Evolutionary conservation across 1,140 invertebrate species (phyloP), one percentile per base, ranked within the genome.

Genomic region (Drosophila dunni): DNA sequence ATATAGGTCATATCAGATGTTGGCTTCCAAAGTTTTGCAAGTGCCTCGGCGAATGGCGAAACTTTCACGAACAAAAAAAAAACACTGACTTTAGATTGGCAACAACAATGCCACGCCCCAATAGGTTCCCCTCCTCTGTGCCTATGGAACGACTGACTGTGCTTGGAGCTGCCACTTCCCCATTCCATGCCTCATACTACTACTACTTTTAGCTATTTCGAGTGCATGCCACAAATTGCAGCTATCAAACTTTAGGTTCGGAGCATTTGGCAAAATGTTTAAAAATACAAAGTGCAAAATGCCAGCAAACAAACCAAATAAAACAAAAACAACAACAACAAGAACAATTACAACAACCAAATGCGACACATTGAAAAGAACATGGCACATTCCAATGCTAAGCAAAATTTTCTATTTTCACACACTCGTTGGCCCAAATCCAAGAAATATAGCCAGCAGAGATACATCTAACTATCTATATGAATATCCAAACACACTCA

Each of bases 391-490:
- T 83, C 83, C 83, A 78, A 82, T 69, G 64, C 76, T 61, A 73
- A 73, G 80, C 73, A 65, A 61, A 72, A 82, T 86, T 88, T 75
- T 88, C 75, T 88, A 80, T 88, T 88, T 79, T 79, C 83, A 83
- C 83, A 84, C 74, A 88, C 81, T 83, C 62, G 76, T 88, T 88
- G 83, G 83, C 83, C 76, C 82, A 83, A 83, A 89, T 88, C 83
- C 84, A 88, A 88, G 83, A 88, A 88, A 76, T 88, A 86, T 86
- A 83, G 78, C 73, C 62, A 72, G 72, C 48, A 64, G 36, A 20
- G 17, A 72, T 80, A 82, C 64, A 82, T 60, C 66, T 67, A 68
- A 79, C 75, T 65, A 69, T 62, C 56, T 62, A 46, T 68, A 42
- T 42, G 58, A 53, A 51, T 44, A 61, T 36, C 33, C 53, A 48